Evolutionary conservation across 1,140 invertebrate genomes (phyloP).

Genomic region (Ganaspis sp.): DNA sequence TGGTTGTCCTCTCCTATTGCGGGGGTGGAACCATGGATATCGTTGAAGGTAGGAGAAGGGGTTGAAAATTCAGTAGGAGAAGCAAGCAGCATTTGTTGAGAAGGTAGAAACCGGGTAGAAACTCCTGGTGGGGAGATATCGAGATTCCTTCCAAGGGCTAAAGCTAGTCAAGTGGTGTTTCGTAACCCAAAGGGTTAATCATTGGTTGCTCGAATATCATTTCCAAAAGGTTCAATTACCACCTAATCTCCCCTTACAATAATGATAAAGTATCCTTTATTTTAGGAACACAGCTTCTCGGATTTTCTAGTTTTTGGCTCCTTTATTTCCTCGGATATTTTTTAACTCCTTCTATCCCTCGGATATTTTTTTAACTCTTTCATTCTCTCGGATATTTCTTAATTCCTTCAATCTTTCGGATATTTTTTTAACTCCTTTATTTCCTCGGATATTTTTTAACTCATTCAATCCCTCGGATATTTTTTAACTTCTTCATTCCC

Average conservation of each 20-base stretch:
- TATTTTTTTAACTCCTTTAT: too few relatives aligned
- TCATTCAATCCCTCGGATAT: too few relatives aligned
- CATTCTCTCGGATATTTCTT: too few relatives aligned
- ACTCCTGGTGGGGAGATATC: not conserved
- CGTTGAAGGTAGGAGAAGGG: not conserved
- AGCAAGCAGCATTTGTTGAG: not conserved
- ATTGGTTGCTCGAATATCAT: not conserved
- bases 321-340: too few relatives aligned
- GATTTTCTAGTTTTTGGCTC: not conserved
- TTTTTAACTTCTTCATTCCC: too few relatives aligned
- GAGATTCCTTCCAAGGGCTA: not conserved
- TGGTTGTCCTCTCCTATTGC: constrained; percentile 41
- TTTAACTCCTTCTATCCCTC: too few relatives aligned
- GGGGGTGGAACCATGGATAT: not conserved
- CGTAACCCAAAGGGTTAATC: not conserved
- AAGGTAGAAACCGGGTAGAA: constrained; percentile 1
- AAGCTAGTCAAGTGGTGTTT: constrained; percentile 12
- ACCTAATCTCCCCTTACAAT: not conserved
- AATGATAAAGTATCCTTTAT: too few relatives aligned
- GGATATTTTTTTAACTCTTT: too few relatives aligned
- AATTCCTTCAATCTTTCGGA: too few relatives aligned
- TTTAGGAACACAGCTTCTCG: too few relatives aligned
- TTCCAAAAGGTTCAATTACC: not conserved
- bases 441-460: too few relatives aligned
- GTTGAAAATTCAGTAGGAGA: constrained; percentile 4